Conservation (phyloP, 2,113 vertebrate genomes). For the Gymnogyps californianus region DNA sequence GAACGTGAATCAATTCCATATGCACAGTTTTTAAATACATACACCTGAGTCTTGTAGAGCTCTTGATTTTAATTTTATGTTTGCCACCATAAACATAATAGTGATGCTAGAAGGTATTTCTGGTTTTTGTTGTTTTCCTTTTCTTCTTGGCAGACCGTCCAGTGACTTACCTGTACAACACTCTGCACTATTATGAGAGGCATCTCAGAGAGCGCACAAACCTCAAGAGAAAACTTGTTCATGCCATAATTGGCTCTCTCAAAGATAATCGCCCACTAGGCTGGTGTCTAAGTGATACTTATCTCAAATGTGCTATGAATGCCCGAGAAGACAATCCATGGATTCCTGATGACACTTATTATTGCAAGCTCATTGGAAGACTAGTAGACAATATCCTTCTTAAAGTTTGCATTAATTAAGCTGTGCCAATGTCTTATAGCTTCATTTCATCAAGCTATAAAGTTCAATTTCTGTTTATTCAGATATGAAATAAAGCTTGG, state of each 20-base stretch:
- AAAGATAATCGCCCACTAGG: slow-evolving; percentile 95
- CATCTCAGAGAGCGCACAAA: slow-evolving; percentile 90
- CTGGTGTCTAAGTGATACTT: slow-evolving; percentile 97
- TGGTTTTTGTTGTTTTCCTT: not conserved
- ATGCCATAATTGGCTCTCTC: slow-evolving; percentile 95
- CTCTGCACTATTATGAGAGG: slow-evolving; percentile 94
- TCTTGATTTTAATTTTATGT: not conserved
- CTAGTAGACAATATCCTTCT: slow-evolving; percentile 99
- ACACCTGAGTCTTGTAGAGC: not conserved
- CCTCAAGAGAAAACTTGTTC: slow-evolving; percentile 96
- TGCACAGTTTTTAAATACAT: not conserved
- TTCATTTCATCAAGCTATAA: not conserved
- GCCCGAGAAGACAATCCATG: slow-evolving; percentile 91
- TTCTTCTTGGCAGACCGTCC: slow-evolving; percentile 85
- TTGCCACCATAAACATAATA: not conserved
- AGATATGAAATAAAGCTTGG: not conserved
- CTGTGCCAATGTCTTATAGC: not conserved
- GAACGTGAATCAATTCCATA: rapidly evolving
- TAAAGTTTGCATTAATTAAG: not conserved
- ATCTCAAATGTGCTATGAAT: slow-evolving; percentile 94
- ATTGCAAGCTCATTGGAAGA: slow-evolving; percentile 96
- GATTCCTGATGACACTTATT: slow-evolving; percentile 96
- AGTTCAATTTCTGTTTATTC: not conserved
- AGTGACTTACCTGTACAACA: slow-evolving; percentile 98
- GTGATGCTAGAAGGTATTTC: not conserved